Conservation (phyloP, 1,140 invertebrate genomes). For the Drosophila lacertosa region DNA sequence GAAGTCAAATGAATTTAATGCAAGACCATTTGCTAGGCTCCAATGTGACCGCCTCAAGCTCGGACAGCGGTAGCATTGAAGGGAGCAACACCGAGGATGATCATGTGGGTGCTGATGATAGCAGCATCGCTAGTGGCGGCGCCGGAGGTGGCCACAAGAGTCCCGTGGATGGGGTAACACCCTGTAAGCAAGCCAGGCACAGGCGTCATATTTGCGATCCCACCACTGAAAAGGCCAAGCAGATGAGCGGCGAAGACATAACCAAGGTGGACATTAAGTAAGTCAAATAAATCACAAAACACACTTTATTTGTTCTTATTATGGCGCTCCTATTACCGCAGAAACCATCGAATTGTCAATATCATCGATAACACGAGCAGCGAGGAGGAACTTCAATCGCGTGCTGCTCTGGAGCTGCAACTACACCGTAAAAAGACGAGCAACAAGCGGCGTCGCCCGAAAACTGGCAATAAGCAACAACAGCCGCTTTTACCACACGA, state of each 20-base stretch:
- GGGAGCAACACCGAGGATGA: slow-evolving; percentile 91
- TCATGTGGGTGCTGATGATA: slow-evolving; percentile 85
- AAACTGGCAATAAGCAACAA: slow-evolving; percentile 67
- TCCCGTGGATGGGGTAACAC: slow-evolving; percentile 83
- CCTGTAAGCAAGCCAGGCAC: slow-evolving; percentile 85
- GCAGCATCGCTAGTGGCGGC: slow-evolving; percentile 75
- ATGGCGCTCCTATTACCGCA: slow-evolving; percentile 4
- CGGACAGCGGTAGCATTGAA: slow-evolving; percentile 90
- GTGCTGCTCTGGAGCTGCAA: slow-evolving; percentile 57
- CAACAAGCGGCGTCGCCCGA: slow-evolving; percentile 78
- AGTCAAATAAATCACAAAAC: slow-evolving; percentile 24
- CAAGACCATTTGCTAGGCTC: slow-evolving; percentile 85
- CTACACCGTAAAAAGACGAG: slow-evolving; percentile 70
- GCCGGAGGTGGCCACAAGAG: slow-evolving; percentile 68
- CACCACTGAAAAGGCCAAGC: slow-evolving; percentile 69
- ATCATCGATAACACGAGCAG: slow-evolving; percentile 83
- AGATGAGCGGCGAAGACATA: slow-evolving; percentile 64
- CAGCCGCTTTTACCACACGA: slow-evolving; percentile 70
- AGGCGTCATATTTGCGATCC: slow-evolving; percentile 75
- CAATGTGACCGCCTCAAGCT: slow-evolving; percentile 86
- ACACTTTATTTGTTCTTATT: not conserved
- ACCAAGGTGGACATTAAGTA: slow-evolving; percentile 73
- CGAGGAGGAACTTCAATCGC: slow-evolving; percentile 74
- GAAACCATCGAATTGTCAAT: slow-evolving; percentile 80
- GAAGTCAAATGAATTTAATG: slow-evolving; percentile 85